phyloP scores from a whole-genome alignment of 2,113 vertebrate genomes.

The Odobenus rosmarus region DNA sequence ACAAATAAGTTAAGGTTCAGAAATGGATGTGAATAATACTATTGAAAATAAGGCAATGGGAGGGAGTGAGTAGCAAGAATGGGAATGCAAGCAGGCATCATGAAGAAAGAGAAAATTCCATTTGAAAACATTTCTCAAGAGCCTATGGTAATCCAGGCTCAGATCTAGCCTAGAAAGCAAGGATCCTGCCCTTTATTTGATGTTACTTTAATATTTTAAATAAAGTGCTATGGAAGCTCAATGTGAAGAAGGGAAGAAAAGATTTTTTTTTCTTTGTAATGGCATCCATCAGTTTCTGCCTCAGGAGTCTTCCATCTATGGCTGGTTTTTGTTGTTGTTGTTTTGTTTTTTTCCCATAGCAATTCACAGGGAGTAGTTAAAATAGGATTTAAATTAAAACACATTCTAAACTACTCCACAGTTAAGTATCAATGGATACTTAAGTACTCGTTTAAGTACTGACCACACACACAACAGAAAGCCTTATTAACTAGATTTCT shows the following conservation, averaged over 20 bases:
- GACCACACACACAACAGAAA: background rate
- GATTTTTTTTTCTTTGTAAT: background rate
- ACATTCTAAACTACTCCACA: background rate
- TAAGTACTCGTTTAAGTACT: background rate
- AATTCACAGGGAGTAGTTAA: background rate
- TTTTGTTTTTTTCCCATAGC: background rate
- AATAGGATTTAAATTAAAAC: constrained; percentile 27
- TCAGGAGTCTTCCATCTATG: background rate
- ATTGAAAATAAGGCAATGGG: background rate
- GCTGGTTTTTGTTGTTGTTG: background rate
- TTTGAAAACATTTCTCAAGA: background rate
- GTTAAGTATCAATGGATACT: background rate
- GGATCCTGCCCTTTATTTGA: background rate
- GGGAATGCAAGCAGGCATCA: background rate
- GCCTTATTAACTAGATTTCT: background rate
- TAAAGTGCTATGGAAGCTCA: background rate
- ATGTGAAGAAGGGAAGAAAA: background rate
- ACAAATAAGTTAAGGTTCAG: background rate
- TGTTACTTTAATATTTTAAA: constrained; percentile 21
- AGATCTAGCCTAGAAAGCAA: background rate
- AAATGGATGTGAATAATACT: background rate
- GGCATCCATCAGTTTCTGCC: background rate
- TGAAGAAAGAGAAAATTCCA: background rate
- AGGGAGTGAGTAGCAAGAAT: background rate
- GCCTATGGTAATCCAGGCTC: background rate